Percentiles rank a stretch among this genome's conserved stretches.
Conservation (phyloP, 2,113 vertebrate species). For the Trachemys scripta region DNA sequence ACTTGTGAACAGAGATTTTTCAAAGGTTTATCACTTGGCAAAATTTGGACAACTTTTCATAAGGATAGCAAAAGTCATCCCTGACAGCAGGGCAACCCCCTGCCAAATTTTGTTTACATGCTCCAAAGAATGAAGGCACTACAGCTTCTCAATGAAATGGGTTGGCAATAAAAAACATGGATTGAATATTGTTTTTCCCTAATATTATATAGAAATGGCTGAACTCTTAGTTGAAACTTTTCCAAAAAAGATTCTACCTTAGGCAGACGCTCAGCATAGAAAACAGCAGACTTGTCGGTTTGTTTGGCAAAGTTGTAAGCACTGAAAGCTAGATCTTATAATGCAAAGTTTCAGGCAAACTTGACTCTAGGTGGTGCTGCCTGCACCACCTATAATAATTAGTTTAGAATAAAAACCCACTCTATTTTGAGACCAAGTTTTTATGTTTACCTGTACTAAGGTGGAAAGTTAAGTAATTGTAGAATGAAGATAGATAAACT, state of each 20-base stretch:
- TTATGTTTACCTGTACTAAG: too few species aligned
- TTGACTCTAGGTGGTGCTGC: neutral
- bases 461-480: too few species aligned
- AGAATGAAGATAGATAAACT: too few species aligned
- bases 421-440: too few species aligned
- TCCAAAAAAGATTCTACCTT: neutral
- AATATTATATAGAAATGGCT: neutral
- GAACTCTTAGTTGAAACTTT: neutral
- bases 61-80: neutral
- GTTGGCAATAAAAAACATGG: neutral
- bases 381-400: too few species aligned
- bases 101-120: neutral
- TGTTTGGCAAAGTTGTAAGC: neutral
- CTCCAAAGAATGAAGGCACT: neutral
- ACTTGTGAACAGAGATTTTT: neutral
- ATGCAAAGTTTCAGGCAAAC: neutral
- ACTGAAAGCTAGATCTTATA: neutral
- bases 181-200: neutral
- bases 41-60: neutral
- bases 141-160: neutral
- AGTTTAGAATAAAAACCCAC: too few species aligned
- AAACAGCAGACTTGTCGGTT: neutral
- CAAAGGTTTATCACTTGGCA: neutral
- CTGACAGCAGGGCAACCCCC: neutral
- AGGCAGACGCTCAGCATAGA: neutral